Conservation (phyloP, 1,140 invertebrate species). For the Lysiphlebus fabarum region DNA sequence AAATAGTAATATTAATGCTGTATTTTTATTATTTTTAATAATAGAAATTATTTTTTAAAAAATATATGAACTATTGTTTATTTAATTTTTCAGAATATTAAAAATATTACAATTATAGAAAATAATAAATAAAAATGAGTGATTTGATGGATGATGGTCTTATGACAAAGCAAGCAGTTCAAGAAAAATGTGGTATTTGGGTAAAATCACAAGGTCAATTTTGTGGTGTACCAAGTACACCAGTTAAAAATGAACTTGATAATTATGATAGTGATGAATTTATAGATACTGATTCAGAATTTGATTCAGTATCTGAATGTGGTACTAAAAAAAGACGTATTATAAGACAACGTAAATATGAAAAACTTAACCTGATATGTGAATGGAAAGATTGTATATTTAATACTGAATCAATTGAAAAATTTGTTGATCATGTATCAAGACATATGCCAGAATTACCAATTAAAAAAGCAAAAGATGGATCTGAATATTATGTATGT, state of each 20-base stretch:
- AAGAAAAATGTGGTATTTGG: slow-evolving; percentile 45
- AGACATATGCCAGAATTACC: slow-evolving; percentile 43
- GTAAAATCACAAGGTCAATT: slow-evolving; percentile 36
- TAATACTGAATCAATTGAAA: slow-evolving; percentile 30
- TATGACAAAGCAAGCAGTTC: slow-evolving; percentile 38
- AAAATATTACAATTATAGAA: slow-evolving; percentile 9
- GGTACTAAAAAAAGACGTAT: slow-evolving; percentile 42
- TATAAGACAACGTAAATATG: slow-evolving; percentile 37
- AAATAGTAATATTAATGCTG: too few relatives aligned
- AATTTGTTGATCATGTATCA: slow-evolving; percentile 46
- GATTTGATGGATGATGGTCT: slow-evolving; percentile 31
- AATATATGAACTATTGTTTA: not conserved
- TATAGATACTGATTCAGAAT: slow-evolving; percentile 48
- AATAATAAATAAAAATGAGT: slow-evolving; percentile 21
- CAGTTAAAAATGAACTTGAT: slow-evolving; percentile 26
- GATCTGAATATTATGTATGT: slow-evolving; percentile 56
- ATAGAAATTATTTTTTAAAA: not conserved
- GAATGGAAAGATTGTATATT: slow-evolving; percentile 47
- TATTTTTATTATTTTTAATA: not conserved
- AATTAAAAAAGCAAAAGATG: slow-evolving; percentile 35
- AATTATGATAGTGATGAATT: slow-evolving; percentile 34
- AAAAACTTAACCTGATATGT: slow-evolving; percentile 42
- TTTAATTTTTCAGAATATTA: slow-evolving; percentile 8
- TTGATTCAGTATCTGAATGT: slow-evolving; percentile 51
- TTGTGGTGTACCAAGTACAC: slow-evolving; percentile 18